phyloP scores from a whole-genome alignment of 1,140 invertebrate species.

The Pinna nobilis region DNA sequence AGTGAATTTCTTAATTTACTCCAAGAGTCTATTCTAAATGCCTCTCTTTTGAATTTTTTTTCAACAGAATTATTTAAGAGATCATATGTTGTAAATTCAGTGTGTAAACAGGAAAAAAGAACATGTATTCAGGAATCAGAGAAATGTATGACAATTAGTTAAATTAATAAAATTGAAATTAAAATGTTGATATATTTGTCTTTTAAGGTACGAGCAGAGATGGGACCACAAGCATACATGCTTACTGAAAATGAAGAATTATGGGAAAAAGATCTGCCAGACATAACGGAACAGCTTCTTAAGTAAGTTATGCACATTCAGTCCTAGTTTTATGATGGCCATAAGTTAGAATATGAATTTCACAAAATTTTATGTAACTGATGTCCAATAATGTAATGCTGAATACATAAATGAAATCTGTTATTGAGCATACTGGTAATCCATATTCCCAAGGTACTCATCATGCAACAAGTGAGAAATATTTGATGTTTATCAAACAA shows the following conservation, averaged over 20 bases:
- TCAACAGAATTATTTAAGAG: background rate
- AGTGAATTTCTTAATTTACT: background rate
- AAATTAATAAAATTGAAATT: too few relatives aligned
- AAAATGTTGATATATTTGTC: too few relatives aligned
- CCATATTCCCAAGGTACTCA: too few relatives aligned
- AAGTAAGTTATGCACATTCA: conserved; percentile 47
- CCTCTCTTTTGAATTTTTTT: conserved; percentile 5
- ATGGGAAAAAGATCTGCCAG: conserved; percentile 74
- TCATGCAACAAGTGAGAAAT: too few relatives aligned
- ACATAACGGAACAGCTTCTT: conserved; percentile 55
- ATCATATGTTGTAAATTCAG: background rate
- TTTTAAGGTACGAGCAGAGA: conserved; percentile 58
- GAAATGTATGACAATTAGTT: too few relatives aligned
- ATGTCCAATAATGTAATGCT: too few relatives aligned
- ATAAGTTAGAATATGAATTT: too few relatives aligned
- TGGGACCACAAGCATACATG: conserved; percentile 74
- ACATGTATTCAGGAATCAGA: too few relatives aligned
- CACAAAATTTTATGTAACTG: too few relatives aligned
- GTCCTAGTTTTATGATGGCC: too few relatives aligned
- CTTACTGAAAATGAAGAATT: conserved; percentile 75
- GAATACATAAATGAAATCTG: background rate
- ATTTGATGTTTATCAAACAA: too few relatives aligned
- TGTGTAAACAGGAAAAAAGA: conserved; percentile 46
- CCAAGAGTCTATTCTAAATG: background rate
- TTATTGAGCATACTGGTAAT: background rate